Conservation (phyloP, 2,888 invertebrate species). For the Orchesellides sinensis region DNA sequence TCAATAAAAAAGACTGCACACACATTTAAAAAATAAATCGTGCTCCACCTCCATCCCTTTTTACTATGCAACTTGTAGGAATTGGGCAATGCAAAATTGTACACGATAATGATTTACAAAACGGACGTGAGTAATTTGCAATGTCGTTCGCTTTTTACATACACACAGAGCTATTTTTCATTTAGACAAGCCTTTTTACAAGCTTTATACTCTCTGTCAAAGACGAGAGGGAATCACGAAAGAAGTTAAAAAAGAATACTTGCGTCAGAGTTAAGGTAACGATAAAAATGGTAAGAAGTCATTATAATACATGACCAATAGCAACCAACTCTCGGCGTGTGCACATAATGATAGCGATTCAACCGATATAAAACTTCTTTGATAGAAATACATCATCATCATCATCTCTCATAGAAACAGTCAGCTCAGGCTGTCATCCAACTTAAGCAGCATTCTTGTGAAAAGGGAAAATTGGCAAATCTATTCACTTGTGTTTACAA, state of each 20-base stretch:
- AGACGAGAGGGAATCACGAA: neutral
- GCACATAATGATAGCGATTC: constrained; percentile 10
- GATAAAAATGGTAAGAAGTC: constrained; percentile 52
- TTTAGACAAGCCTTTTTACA: constrained; percentile 17
- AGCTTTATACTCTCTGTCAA: no score
- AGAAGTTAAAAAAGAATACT: constrained; percentile 28
- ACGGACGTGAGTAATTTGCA: constrained; percentile 61
- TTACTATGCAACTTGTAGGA: constrained; percentile 40
- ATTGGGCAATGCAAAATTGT: constrained; percentile 42
- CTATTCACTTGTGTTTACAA: constrained; percentile 18
- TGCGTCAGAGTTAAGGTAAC: constrained; percentile 64
- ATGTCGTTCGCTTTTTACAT: constrained; percentile 42
- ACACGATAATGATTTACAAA: constrained; percentile 47
- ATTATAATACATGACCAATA: constrained; percentile 42
- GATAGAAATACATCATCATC: constrained; percentile 26
- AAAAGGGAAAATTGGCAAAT: constrained; percentile 51
- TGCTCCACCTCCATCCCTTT: constrained; percentile 40
- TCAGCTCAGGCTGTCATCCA: constrained; percentile 41
- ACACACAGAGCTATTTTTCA: constrained; percentile 12
- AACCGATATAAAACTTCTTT: constrained; percentile 11
- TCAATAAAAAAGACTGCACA: no score
- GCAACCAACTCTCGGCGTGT: no score
- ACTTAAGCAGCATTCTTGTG: constrained; percentile 5
- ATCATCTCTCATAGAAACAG: constrained; percentile 27
- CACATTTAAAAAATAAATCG: no score